Conservation (phyloP, 2,113 vertebrate species). For the Hydrochoerus hydrochaeris region DNA sequence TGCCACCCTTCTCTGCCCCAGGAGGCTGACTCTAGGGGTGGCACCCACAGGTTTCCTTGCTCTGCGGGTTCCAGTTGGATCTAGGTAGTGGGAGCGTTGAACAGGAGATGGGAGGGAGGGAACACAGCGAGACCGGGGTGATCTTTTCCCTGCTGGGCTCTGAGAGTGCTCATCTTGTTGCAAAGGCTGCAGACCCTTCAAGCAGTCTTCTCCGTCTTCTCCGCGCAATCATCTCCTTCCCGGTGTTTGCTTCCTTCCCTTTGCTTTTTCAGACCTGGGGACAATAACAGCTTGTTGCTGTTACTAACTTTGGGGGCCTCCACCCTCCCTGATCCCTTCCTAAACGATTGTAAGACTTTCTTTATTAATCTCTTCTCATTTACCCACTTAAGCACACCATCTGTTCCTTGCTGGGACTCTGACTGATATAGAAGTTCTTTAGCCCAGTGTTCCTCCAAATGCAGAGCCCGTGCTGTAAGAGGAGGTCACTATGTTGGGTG, state of each 20-base stretch:
- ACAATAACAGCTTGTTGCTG: background rate
- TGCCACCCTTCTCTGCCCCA: background rate
- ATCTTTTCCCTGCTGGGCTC: background rate
- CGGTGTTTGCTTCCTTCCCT: background rate
- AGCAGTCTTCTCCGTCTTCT: background rate
- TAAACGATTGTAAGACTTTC: slow-evolving; percentile 36
- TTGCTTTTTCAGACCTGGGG: background rate
- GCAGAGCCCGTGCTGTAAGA: background rate
- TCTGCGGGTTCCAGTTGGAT: background rate
- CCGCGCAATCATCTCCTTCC: background rate
- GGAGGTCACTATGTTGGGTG: background rate
- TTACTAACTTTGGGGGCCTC: background rate
- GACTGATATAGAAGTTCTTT: background rate
- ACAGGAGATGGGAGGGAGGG: background rate
- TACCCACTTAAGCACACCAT: slow-evolving; percentile 9
- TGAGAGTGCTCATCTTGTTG: background rate
- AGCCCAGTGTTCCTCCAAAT: background rate
- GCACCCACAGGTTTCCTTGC: background rate
- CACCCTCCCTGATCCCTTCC: background rate
- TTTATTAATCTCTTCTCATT: slow-evolving; percentile 49
- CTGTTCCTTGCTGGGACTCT: slow-evolving; percentile 32
- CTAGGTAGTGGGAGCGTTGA: background rate
- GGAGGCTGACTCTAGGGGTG: background rate
- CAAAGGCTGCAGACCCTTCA: background rate
- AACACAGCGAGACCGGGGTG: background rate